Evolutionary conservation across 2,888 invertebrate species (phyloP).

Genomic region (Kuschelorhynchus macadamiae): DNA sequence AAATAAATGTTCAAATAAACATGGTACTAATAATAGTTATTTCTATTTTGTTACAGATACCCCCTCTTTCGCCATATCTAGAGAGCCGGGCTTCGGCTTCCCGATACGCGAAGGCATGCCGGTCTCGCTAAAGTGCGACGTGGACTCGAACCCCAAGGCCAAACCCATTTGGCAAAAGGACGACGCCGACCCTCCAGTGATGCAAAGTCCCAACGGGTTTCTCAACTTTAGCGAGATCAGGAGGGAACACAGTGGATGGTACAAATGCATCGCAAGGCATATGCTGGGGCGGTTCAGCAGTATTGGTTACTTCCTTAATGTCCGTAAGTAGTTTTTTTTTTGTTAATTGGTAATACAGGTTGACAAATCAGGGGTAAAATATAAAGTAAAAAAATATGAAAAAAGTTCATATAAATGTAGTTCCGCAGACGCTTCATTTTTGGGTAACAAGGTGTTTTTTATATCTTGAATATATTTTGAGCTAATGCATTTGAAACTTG

Average conservation of each 20-base stretch:
- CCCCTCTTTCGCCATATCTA: constrained; percentile 92
- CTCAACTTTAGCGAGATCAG: constrained; percentile 87
- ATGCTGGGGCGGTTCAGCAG: constrained; percentile 88
- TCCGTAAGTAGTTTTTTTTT: constrained; percentile 88
- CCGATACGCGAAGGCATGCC: constrained; percentile 90
- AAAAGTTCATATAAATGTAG: too few relatives aligned
- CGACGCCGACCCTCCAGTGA: constrained; percentile 70
- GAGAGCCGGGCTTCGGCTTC: constrained; percentile 93
- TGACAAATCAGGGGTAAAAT: too few relatives aligned
- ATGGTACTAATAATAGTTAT: too few relatives aligned
- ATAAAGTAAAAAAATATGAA: too few relatives aligned
- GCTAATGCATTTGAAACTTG: too few relatives aligned
- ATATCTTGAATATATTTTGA: too few relatives aligned
- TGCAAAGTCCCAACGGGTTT: constrained; percentile 83
- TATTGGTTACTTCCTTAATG: constrained; percentile 91
- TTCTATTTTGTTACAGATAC: constrained; percentile 81
- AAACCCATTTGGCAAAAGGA: constrained; percentile 85
- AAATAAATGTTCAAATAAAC: too few relatives aligned
- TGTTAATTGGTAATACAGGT: too few relatives aligned
- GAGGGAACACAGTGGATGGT: constrained; percentile 91
- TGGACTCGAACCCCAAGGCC: constrained; percentile 93
- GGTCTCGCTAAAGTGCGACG: constrained; percentile 91
- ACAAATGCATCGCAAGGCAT: constrained; percentile 90
- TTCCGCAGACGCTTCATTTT: too few relatives aligned
- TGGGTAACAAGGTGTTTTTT: too few relatives aligned